Evolutionary conservation across 1,140 invertebrate species (phyloP), one percentile per base, ranked within the genome.

Genomic region (Philopotamus ludificatus): DNA sequence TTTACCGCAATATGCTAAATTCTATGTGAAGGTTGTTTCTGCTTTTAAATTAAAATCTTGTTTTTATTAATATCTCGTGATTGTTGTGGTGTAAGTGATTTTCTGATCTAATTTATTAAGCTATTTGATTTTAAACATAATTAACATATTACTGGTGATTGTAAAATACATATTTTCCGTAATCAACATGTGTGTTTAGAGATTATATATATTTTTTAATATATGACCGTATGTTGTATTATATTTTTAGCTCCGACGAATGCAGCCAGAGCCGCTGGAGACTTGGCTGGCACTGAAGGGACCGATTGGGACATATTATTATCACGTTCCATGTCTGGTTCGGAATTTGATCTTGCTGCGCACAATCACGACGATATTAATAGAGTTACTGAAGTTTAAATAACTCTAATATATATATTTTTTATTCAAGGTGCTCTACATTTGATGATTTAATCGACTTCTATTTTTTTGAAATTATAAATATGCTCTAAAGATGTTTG

Each of bases 311-410:
- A 83, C 66, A 75, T 78, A 66, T 73, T 84, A 44, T 76, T 78
- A 12, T 75, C 73, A 49, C 62, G 58, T 3, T 83, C 83, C 26
- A 70, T 86, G 4, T 82, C 84, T 0, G 82, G 81, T n/a, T 84
- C 83, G 1, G 84, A 87, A 62, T 86, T 86, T 70, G 85, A 87
- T 76, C 74, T 87, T 28, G 81, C 85, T 44, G 75, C 84, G 23
- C 84, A 86, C 67, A 79, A 80, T 0, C 47, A 60, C 1, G 41
- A 54, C 34, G 57, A 62, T 16, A 39, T 10, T 54, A 34, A 54
- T 22, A 9, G 1, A 16, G n/a, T 15, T 51, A 22, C n/a, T 2
- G 15, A 20, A 25, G 22, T 51, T 21, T 20, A 12, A 25, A 25
- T 8, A 23, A 23, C 49, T 45, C 12, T 7, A 50, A 2, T n/a